These are phyloP conservation scores for Drosophila tropicalis DNA, from an alignment of 1,140 invertebrate species.

Conservation along the genomic window DNA sequence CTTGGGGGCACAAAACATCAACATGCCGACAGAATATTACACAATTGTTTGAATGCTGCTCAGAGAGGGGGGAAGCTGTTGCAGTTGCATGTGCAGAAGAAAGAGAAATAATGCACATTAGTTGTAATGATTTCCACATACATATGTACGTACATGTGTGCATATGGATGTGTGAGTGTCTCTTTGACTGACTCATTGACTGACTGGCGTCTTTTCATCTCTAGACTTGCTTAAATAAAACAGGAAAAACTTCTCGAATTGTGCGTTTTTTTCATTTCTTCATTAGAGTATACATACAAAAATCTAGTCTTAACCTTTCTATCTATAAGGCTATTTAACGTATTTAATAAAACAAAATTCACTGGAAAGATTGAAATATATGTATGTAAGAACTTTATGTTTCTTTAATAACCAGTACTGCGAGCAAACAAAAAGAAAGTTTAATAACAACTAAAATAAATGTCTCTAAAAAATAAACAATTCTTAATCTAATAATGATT, in stretches of 20 bases:
- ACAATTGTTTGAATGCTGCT: constrained; percentile 41
- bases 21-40: constrained; percentile 58
- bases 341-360: too few relatives aligned
- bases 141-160: background rate
- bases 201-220: constrained; percentile 40
- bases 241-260: background rate
- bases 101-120: constrained; percentile 49
- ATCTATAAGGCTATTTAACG: too few relatives aligned
- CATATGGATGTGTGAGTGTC: background rate
- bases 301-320: too few relatives aligned
- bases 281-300: background rate
- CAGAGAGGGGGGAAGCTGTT: background rate
- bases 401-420: too few relatives aligned
- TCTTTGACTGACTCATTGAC: constrained; percentile 36
- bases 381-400: too few relatives aligned
- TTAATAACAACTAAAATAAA: too few relatives aligned
- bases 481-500: too few relatives aligned
- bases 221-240: background rate
- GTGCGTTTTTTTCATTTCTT: background rate
- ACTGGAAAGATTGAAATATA: too few relatives aligned
- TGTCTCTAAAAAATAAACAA: too few relatives aligned
- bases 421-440: too few relatives aligned
- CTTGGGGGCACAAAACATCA: constrained; percentile 24
- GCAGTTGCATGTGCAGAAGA: background rate
- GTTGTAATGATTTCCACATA: constrained; percentile 45